Conservation (phyloP, 2,797 vertebrate species). For the Hydrolagus colliei region DNA sequence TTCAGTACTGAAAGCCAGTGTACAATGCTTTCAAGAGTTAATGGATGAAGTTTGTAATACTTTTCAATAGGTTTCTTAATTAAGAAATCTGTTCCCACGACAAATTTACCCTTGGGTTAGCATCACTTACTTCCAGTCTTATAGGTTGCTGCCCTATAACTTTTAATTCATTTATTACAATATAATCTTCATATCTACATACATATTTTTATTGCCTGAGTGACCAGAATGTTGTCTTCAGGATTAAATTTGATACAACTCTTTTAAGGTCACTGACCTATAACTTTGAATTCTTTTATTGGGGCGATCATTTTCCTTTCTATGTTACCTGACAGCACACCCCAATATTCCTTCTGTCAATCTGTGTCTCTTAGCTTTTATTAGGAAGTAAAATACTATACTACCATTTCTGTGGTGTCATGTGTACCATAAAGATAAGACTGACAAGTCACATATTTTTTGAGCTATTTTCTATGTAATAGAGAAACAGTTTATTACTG, state of each 20-base stretch:
- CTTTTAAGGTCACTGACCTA: slow-evolving; percentile 64
- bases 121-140: too few species aligned
- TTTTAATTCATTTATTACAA: too few species aligned
- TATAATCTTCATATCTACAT: too few species aligned
- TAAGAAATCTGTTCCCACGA: too few species aligned
- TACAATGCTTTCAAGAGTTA: too few species aligned
- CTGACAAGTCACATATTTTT: slow-evolving; percentile 69
- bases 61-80: too few species aligned
- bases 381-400: slow-evolving; percentile 70
- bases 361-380: slow-evolving; percentile 68
- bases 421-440: slow-evolving; percentile 60
- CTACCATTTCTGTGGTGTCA: slow-evolving; percentile 61
- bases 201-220: slow-evolving; percentile 39
- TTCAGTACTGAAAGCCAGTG: too few species aligned
- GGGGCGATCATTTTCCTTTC: slow-evolving; percentile 67
- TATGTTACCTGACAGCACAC: slow-evolving; percentile 60
- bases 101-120: too few species aligned
- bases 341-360: slow-evolving; percentile 65
- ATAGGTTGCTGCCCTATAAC: too few species aligned
- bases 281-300: slow-evolving; percentile 52
- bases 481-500: slow-evolving; percentile 76
- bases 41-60: too few species aligned
- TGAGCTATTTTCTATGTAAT: slow-evolving; percentile 61
- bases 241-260: slow-evolving; percentile 40
- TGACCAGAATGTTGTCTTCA: slow-evolving; percentile 36